Conservation (phyloP, 2,888 invertebrate genomes). For the Trilocha varians region DNA sequence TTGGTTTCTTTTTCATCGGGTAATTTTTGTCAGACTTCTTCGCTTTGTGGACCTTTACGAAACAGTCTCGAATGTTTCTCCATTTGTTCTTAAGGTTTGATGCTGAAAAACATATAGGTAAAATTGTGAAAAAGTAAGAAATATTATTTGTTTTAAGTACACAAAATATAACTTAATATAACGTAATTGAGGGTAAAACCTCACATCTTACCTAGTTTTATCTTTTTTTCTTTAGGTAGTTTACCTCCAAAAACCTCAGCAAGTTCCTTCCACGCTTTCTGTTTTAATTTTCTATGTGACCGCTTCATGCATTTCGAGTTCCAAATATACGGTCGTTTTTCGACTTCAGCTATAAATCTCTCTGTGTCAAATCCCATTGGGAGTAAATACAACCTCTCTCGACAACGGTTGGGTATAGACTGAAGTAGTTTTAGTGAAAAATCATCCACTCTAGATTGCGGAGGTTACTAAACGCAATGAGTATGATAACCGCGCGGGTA, state of each 20-base stretch:
- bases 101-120: too few relatives aligned
- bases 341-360: slow-evolving; percentile 7
- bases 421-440: too few relatives aligned
- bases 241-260: background rate
- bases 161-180: too few relatives aligned
- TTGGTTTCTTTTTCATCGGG: slow-evolving; percentile 5
- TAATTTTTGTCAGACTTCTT: background rate
- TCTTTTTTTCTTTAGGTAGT: background rate
- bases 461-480: slow-evolving; percentile 8
- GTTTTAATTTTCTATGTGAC: background rate
- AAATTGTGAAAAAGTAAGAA: background rate
- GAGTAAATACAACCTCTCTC: background rate
- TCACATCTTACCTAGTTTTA: background rate
- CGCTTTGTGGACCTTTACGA: slow-evolving; percentile 10
- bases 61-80: slow-evolving; percentile 10
- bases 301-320: slow-evolving; percentile 2
- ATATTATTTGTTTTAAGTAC: too few relatives aligned
- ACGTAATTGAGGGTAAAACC: background rate
- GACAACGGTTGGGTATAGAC: background rate
- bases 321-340: slow-evolving; percentile 9
- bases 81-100: slow-evolving; percentile 8
- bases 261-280: background rate
- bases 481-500: slow-evolving; percentile 4
- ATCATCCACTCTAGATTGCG: too few relatives aligned
- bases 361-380: slow-evolving; percentile 7